These are phyloP conservation scores for Tuberolachnus salignus DNA, from an alignment of 2,888 invertebrate species.

Conservation along the genomic window DNA sequence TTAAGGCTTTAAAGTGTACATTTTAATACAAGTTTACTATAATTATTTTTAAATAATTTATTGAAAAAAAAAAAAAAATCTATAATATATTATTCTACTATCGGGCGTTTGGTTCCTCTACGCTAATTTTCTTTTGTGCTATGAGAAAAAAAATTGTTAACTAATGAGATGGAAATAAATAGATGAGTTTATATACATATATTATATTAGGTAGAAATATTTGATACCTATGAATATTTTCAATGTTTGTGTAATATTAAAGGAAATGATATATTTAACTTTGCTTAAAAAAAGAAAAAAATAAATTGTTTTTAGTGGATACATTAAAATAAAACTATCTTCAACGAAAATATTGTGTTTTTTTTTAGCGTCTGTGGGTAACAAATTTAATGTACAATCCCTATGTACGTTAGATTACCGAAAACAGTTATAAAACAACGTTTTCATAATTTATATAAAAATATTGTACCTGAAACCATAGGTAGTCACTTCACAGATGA, in stretches of 20 bases:
- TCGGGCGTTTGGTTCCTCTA: constrained; percentile 49
- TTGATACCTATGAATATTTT: constrained; percentile 34
- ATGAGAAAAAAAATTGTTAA: constrained; percentile 36
- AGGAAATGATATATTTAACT: constrained; percentile 50
- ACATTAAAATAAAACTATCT: constrained; percentile 50
- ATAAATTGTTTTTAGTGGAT: constrained; percentile 45
- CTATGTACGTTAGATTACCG: too few relatives aligned
- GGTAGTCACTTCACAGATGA: too few relatives aligned
- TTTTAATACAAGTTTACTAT: constrained; percentile 53
- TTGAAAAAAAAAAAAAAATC: constrained; percentile 31
- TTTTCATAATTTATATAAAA: too few relatives aligned
- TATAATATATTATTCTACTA: constrained; percentile 44
- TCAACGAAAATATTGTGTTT: constrained; percentile 32
- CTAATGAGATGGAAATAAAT: constrained; percentile 27
- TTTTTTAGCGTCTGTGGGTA: too few relatives aligned
- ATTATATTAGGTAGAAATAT: constrained; percentile 36
- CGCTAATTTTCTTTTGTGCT: constrained; percentile 40
- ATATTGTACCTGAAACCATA: too few relatives aligned
- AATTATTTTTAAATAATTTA: constrained; percentile 47
- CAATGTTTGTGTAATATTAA: constrained; percentile 49
- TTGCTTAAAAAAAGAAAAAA: constrained; percentile 46
- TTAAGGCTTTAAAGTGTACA: constrained; percentile 52
- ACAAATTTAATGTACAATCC: too few relatives aligned
- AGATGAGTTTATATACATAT: constrained; percentile 30
- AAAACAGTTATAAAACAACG: too few relatives aligned